Conservation (phyloP, 2,888 invertebrate species). For the Hymenopus coronatus region DNA sequence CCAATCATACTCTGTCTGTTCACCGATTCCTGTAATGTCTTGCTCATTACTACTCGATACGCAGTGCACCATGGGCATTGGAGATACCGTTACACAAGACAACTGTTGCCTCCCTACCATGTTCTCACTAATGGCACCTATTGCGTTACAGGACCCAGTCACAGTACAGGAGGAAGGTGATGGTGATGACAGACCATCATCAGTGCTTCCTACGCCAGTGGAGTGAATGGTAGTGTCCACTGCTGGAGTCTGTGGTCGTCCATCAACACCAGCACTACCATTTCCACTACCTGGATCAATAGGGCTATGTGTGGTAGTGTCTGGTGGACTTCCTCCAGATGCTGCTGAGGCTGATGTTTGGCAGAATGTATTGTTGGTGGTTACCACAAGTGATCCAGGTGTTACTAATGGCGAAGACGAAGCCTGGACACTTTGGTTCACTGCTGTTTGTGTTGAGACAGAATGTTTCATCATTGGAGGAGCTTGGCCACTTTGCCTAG, state of each 20-base stretch:
- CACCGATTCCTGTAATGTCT: constrained; percentile 44
- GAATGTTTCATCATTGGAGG: constrained; percentile 55
- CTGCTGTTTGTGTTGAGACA: constrained; percentile 72
- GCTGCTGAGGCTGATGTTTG: constrained; percentile 43
- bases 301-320: constrained; percentile 83
- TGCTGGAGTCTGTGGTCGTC: constrained; percentile 41
- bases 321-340: constrained; percentile 67
- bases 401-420: constrained; percentile 40
- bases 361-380: constrained; percentile 43
- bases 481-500: constrained; percentile 39
- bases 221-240: constrained; percentile 46
- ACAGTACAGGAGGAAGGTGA: constrained; percentile 45
- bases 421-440: constrained; percentile 46
- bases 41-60: constrained; percentile 76
- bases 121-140: not conserved
- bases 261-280: constrained; percentile 12
- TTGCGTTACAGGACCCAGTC: constrained; percentile 36
- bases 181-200: constrained; percentile 42
- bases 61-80: constrained; percentile 74
- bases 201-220: constrained; percentile 40
- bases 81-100: not conserved
- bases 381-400: constrained; percentile 45
- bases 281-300: constrained; percentile 49
- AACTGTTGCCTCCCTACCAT: constrained; percentile 28
- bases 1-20: constrained; percentile 46